Base-by-base conservation (phyloP, 2,888 invertebrate species). In the Megaustenia siamemsis region DNA sequence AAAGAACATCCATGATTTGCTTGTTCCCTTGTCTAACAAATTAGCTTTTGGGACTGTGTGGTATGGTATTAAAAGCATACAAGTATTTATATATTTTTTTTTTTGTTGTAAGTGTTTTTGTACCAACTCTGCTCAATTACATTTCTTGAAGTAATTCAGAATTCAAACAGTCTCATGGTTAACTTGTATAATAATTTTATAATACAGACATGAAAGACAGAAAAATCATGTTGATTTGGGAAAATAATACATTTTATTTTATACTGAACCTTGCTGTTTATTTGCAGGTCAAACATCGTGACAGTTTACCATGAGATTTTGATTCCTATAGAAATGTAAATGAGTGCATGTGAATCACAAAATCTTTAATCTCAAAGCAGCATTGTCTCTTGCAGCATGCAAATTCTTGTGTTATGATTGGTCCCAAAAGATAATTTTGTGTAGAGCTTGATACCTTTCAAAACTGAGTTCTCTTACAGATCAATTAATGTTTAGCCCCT, bases 401-500 rank as follows among this genome's bases (percentile, higher is more conserved):
- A 24, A 10, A 1, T 40, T 40, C 24, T 69, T 38, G 38, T 69
- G 1, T 68, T 68, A 12, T 35, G n/a, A 18, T 15, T 40, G 43
- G 43, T 79, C 79, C 79, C 79, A 79, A 63, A 79, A 79, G 66
- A 53, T 66, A 66, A 43, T 79, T 78, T 63, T 79, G 40, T n/a
- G 8, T 56, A 80, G 69, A 43, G 80, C 80, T 80, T 80, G 49
- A 80, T 80, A 80, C 68, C 28, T 53, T 69, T 45, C 53, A 68
- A 49, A 69, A 80, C 21, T 80, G 68, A 38, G 40, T 80, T 80
- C 49, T 80, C 43, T 80, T 80, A 80, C 80, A 80, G 80, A 80
- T 80, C 38, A 69, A 66, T 60, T 35, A 60, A 38, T 38, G 63
- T 40, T 43, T 63, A 40, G 63, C 43, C 63, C 63, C 45, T 6